Evolutionary conservation across 2,797 vertebrate genomes (phyloP).

Genomic region (Alosa sapidissima): DNA sequence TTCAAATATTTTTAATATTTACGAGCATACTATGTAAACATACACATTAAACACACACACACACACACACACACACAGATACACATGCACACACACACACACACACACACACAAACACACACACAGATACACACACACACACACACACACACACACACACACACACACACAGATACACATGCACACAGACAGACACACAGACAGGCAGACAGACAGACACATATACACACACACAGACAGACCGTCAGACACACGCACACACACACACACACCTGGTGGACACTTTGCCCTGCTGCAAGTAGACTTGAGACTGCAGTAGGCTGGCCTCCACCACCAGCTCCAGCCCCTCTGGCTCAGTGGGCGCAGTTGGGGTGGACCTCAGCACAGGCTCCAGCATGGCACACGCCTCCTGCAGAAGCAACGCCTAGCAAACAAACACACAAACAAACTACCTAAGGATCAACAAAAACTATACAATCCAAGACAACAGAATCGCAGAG

Average conservation of each 20-base stretch:
- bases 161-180: constrained; percentile 21
- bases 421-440: constrained; percentile 64
- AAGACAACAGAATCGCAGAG: neutral
- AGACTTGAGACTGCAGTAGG: constrained; percentile 79
- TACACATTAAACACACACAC: neutral
- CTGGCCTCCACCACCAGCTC: constrained; percentile 76
- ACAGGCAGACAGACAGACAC: neutral
- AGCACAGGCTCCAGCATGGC: constrained; percentile 66
- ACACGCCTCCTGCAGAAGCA: constrained; percentile 79
- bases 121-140: constrained; percentile 25
- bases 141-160: neutral
- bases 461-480: neutral
- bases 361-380: constrained; percentile 47
- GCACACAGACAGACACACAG: constrained; percentile 19
- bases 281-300: constrained; percentile 78
- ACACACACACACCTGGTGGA: constrained; percentile 71
- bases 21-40: neutral
- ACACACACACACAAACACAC: neutral
- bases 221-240: constrained; percentile 5
- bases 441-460: neutral
- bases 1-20: too few species aligned
- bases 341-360: constrained; percentile 68
- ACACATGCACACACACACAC: neutral
- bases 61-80: too few species aligned
- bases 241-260: neutral